A percentile compares a stretch with the other conserved stretches of the same genome.
These are phyloP conservation scores for Panonychus citri DNA, from an alignment of 1,140 invertebrate genomes.

Conservation along the genomic window DNA sequence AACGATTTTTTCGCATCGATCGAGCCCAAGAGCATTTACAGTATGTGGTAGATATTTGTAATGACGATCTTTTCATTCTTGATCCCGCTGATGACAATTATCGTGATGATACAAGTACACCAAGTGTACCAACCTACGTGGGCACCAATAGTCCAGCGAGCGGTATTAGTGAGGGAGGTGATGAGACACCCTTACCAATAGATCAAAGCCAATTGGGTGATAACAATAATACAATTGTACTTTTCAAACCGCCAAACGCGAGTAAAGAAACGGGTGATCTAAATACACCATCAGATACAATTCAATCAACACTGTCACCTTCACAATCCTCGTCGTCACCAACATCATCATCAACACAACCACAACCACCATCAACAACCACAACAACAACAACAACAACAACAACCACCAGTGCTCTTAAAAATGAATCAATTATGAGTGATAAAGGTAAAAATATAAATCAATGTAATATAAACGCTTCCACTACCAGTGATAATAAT, in stretches of 20 bases:
- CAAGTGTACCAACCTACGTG: background rate
- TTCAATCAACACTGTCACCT: no score
- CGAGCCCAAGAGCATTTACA: conserved; percentile 76
- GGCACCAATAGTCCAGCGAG: background rate
- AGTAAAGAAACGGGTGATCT: no score
- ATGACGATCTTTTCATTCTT: conserved; percentile 56
- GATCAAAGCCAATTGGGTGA: background rate
- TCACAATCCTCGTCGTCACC: no score
- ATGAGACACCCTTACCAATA: background rate
- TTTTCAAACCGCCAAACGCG: background rate
- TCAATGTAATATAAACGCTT: no score
- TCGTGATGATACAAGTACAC: background rate
- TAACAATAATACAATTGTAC: background rate
- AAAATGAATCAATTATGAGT: no score
- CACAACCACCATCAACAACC: no score
- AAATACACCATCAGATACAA: no score
- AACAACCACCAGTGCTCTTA: no score
- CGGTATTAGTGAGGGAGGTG: background rate
- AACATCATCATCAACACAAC: no score
- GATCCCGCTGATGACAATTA: conserved; percentile 33
- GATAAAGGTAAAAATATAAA: no score
- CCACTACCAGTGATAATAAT: no score
- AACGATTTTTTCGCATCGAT: conserved; percentile 79
- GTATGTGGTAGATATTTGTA: conserved; percentile 66
- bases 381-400: no score